A percentile compares a stretch with the other conserved stretches of the same genome.
phyloP scores from a whole-genome alignment of 1,140 invertebrate genomes.

The Aleiodes sp. region DNA sequence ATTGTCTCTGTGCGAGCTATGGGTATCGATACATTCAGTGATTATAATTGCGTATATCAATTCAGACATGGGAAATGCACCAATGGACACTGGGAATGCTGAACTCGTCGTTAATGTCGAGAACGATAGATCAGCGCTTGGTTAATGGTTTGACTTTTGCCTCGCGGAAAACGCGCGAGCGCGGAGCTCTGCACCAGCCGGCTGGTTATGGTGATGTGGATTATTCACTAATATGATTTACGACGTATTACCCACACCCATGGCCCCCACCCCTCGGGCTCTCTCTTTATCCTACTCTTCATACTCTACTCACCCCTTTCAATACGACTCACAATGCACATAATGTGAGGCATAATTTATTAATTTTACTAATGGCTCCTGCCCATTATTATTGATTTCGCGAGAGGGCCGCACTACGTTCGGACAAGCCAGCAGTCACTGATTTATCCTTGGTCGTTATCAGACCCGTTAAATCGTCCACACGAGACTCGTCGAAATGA shows the following conservation, averaged over 20 bases:
- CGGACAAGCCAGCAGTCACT: conserved; percentile 44
- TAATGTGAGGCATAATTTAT: conserved; percentile 68
- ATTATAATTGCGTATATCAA: conserved; percentile 18
- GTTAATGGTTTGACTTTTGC: conserved; percentile 41
- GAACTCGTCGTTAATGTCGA: conserved; percentile 36
- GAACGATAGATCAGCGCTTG: conserved; percentile 38
- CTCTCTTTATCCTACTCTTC: conserved; percentile 34
- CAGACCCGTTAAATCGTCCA: conserved; percentile 56
- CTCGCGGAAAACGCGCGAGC: conserved; percentile 32
- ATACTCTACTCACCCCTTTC: conserved; percentile 34
- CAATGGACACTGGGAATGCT: conserved; percentile 20
- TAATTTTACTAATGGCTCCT: conserved; percentile 68
- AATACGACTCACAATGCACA: conserved; percentile 64
- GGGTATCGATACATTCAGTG: neutral
- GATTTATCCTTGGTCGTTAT: conserved; percentile 61
- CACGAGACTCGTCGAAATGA: conserved; percentile 36
- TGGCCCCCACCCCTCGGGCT: neutral
- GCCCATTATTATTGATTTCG: conserved; percentile 68
- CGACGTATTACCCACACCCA: conserved; percentile 56
- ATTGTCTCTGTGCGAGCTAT: too few relatives aligned
- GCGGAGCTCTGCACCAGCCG: conserved; percentile 42
- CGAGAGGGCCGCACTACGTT: conserved; percentile 54
- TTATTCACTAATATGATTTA: conserved; percentile 69
- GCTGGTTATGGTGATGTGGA: conserved; percentile 63
- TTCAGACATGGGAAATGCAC: neutral